phyloP scores from a whole-genome alignment of 2,888 invertebrate genomes.

The Bedellia somnulentella region DNA sequence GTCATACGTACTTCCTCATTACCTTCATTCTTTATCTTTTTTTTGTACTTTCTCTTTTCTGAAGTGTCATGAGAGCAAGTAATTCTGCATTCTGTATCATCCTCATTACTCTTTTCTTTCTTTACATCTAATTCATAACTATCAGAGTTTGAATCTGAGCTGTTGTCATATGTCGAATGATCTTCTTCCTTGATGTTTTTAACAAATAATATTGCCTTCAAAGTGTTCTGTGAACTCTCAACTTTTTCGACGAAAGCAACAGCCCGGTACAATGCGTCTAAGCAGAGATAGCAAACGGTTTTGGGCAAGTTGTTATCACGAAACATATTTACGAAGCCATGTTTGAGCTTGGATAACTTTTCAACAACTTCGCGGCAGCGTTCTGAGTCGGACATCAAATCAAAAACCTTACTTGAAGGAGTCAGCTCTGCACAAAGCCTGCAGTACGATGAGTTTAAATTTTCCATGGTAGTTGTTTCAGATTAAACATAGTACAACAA shows the following conservation, averaged over 20 bases:
- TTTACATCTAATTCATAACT: background rate
- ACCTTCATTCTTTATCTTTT: too few relatives aligned
- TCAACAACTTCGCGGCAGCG: background rate
- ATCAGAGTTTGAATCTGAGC: background rate
- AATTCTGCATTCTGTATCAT: background rate
- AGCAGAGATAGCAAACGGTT: background rate
- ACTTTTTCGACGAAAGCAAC: constrained; percentile 1
- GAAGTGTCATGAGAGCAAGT: background rate
- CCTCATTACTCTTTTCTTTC: background rate
- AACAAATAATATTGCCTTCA: background rate
- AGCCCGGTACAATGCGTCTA: background rate
- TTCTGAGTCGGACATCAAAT: background rate
- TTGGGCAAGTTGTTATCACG: background rate
- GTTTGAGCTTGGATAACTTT: background rate
- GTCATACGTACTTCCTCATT: background rate
- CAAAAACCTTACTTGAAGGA: background rate
- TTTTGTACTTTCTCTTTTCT: background rate
- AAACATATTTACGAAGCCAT: background rate
- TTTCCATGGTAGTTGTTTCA: constrained; percentile 2
- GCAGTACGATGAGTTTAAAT: background rate
- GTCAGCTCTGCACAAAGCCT: background rate
- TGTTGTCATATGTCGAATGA: background rate
- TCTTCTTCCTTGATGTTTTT: background rate
- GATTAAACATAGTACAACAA: too few relatives aligned
- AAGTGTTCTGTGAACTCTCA: background rate